Evolutionary conservation across 1,140 invertebrate genomes (phyloP).

Genomic region (Andrena cerasifolii): DNA sequence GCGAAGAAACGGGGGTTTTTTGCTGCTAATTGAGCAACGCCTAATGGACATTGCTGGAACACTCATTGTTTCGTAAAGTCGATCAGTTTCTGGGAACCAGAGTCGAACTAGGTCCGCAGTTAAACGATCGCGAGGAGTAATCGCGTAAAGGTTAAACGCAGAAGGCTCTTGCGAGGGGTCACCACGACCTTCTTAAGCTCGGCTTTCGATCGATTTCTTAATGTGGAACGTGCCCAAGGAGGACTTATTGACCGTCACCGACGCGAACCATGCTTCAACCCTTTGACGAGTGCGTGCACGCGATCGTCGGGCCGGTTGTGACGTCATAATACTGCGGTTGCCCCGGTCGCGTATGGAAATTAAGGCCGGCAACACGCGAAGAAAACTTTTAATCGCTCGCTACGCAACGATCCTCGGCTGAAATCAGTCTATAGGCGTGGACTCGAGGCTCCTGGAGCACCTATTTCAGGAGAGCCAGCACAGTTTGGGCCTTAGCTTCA

Average conservation of each 20-base stretch:
- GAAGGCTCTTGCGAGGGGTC: slow-evolving; percentile 26
- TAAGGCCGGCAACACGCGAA: slow-evolving; percentile 77
- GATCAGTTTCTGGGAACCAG: slow-evolving; percentile 4
- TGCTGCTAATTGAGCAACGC: too few species aligned
- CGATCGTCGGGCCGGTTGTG: slow-evolving; percentile 73
- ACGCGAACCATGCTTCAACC: slow-evolving; percentile 68
- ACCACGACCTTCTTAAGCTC: slow-evolving; percentile 62
- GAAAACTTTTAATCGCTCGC: slow-evolving; percentile 74
- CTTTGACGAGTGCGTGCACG: slow-evolving; percentile 76
- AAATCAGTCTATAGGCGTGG: not conserved
- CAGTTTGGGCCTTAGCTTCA: not conserved
- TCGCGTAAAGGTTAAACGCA: slow-evolving; percentile 61
- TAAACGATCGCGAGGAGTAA: slow-evolving; percentile 31
- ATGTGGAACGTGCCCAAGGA: slow-evolving; percentile 61
- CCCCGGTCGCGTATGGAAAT: slow-evolving; percentile 79
- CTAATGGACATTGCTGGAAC: too few species aligned
- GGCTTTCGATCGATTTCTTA: slow-evolving; percentile 62
- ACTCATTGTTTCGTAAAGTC: not conserved
- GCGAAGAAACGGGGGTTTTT: too few species aligned
- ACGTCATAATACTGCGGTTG: slow-evolving; percentile 79
- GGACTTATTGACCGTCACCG: slow-evolving; percentile 67
- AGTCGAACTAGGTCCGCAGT: not conserved
- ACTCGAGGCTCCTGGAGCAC: not conserved
- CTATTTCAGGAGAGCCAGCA: not conserved
- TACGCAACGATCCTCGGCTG: slow-evolving; percentile 2